Conservation (phyloP, 2,888 invertebrate genomes). For the Lasioglossum pauxillum region DNA sequence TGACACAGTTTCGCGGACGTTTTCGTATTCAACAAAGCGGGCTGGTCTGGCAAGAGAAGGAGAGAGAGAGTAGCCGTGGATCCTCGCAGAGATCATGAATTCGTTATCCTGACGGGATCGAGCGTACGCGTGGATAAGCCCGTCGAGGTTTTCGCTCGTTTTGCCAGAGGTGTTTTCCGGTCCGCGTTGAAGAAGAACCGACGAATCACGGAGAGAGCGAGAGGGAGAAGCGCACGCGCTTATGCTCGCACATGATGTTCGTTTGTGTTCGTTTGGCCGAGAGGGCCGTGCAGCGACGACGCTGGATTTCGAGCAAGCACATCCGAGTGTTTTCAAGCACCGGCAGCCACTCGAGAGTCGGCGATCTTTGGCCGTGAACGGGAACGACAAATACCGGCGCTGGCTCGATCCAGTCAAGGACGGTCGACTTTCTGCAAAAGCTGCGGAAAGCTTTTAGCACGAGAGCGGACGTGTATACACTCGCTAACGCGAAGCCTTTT, state of each 20-base stretch:
- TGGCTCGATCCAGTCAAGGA: conserved; percentile 68
- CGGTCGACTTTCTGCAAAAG: conserved; percentile 56
- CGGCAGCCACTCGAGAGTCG: conserved; percentile 49
- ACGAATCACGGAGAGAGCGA: neutral
- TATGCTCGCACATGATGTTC: too few species aligned
- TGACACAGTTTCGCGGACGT: neutral
- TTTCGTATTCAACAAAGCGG: neutral
- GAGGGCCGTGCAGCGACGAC: neutral
- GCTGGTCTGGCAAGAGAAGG: neutral
- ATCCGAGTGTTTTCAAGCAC: conserved; percentile 46
- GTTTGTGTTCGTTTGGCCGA: conserved; percentile 11
- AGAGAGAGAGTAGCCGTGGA: neutral
- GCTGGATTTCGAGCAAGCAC: conserved; percentile 29
- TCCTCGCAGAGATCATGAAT: conserved; percentile 1
- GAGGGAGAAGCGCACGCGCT: neutral
- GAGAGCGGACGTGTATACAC: conserved; percentile 36
- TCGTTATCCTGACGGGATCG: conserved; percentile 3
- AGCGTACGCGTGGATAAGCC: neutral
- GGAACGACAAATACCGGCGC: conserved; percentile 42
- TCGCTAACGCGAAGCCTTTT: conserved; percentile 59
- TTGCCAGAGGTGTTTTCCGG: neutral
- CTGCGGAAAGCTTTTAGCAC: conserved; percentile 49
- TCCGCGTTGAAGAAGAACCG: neutral
- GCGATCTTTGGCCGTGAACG: conserved; percentile 67
- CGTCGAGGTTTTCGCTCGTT: neutral